phyloP scores from a whole-genome alignment of 2,113 vertebrate genomes.

The Mesitornis unicolor region DNA sequence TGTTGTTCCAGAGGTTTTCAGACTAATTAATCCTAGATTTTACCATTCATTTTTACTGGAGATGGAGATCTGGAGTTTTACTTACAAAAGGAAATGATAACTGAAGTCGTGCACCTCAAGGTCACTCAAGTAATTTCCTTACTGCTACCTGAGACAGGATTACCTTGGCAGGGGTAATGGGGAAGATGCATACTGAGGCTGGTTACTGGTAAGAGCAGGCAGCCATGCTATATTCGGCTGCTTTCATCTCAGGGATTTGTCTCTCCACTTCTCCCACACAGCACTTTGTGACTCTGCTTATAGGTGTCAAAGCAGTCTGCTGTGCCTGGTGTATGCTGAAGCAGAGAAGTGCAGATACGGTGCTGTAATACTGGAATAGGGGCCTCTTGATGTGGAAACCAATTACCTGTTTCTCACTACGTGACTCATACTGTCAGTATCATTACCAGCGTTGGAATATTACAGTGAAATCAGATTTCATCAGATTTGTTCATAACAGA shows the following conservation, averaged over 20 bases:
- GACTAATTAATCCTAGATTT: not conserved
- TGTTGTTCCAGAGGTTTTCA: not conserved
- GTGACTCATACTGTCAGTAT: not conserved
- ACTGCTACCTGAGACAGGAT: not conserved
- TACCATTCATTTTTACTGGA: not conserved
- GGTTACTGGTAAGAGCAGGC: not conserved
- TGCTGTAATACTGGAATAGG: not conserved
- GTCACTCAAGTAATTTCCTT: not conserved
- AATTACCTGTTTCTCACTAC: rapidly evolving
- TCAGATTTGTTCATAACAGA: not conserved
- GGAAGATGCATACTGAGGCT: not conserved
- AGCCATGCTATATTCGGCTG: rapidly evolving
- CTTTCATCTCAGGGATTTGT: not conserved
- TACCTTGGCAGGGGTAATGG: not conserved
- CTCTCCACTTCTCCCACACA: not conserved
- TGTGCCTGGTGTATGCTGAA: not conserved
- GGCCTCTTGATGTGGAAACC: not conserved
- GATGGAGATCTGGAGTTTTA: not conserved
- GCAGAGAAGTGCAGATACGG: not conserved
- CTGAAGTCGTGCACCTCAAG: not conserved
- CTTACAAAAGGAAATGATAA: not conserved
- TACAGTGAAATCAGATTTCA: not conserved
- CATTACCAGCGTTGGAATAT: not conserved
- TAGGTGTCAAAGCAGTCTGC: not conserved
- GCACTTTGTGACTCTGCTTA: not conserved